These are phyloP conservation scores for Sisyra nigra DNA, from an alignment of 2,888 invertebrate species.

Conservation along the genomic window DNA sequence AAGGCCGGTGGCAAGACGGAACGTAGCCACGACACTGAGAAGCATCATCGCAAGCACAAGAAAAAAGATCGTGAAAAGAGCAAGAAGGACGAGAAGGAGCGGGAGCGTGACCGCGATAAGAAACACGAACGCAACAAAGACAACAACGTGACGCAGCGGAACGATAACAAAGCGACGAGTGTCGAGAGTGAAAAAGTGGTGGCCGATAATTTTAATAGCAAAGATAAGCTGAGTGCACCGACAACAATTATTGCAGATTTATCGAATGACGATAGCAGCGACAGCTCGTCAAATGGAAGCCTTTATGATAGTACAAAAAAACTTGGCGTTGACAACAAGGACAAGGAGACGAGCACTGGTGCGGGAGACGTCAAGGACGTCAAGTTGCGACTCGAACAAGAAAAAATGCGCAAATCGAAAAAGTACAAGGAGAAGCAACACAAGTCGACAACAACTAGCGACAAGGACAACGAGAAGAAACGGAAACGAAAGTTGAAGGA, in stretches of 20 bases:
- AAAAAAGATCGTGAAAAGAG: conserved; percentile 30
- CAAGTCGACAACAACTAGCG: conserved; percentile 35
- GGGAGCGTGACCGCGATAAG: conserved; percentile 16
- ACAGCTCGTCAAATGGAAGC: conserved; percentile 1
- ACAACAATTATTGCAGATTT: conserved; percentile 2
- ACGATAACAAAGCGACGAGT: conserved; percentile 14
- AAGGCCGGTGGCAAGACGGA: conserved; percentile 27
- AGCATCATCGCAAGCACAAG: conserved; percentile 34
- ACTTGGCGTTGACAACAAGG: conserved; percentile 21
- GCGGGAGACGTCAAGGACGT: conserved; percentile 7
- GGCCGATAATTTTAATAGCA: conserved; percentile 12
- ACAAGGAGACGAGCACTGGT: conserved; percentile 27
- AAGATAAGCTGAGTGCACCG: conserved; percentile 7
- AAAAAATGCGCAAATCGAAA: conserved; percentile 18
- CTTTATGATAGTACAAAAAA: background rate
- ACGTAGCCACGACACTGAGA: conserved; percentile 27
- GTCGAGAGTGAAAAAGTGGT: conserved; percentile 12
- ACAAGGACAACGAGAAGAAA: conserved; percentile 44
- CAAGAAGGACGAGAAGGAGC: conserved; percentile 41
- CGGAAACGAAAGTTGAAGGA: conserved; percentile 39
- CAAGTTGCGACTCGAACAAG: conserved; percentile 12
- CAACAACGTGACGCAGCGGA: conserved; percentile 15
- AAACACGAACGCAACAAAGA: conserved; percentile 16
- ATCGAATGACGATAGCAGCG: conserved; percentile 5
- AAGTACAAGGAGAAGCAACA: conserved; percentile 40